phyloP scores from a whole-genome alignment of 2,888 invertebrate genomes.

The Tenthredo livida region DNA sequence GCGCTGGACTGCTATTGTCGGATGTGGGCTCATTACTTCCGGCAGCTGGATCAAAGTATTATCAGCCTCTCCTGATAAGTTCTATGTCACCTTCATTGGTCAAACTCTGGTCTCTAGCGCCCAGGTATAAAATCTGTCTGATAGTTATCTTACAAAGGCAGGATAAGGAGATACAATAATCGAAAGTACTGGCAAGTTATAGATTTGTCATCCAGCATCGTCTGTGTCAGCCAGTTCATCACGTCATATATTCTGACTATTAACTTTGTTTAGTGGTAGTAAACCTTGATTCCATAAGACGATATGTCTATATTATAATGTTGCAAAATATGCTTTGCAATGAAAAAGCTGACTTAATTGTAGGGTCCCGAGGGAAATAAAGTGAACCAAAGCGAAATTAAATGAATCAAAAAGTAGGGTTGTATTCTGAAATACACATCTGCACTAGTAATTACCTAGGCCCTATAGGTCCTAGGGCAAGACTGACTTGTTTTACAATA shows the following conservation, averaged over 20 bases:
- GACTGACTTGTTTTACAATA: no score
- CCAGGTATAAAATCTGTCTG: slow-evolving; percentile 60
- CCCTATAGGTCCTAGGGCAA: no score
- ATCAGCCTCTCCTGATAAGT: slow-evolving; percentile 81
- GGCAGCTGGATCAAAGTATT: slow-evolving; percentile 84
- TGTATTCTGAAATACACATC: no score
- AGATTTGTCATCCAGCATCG: neutral
- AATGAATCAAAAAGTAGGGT: no score
- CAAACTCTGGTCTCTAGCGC: slow-evolving; percentile 81
- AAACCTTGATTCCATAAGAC: neutral
- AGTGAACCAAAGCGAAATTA: no score
- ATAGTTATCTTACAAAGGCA: neutral
- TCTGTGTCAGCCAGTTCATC: neutral
- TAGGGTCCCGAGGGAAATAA: no score
- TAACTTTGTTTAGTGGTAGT: neutral
- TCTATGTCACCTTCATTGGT: slow-evolving; percentile 82
- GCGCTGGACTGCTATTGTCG: slow-evolving; percentile 78
- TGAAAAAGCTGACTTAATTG: no score
- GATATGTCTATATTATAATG: neutral
- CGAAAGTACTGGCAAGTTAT: neutral
- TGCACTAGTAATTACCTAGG: no score
- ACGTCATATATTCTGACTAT: neutral
- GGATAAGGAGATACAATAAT: neutral
- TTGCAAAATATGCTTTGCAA: no score
- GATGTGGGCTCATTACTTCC: slow-evolving; percentile 80